Base-by-base conservation (phyloP, 1,140 invertebrate genomes). In the Oryctes rhinoceros region DNA sequence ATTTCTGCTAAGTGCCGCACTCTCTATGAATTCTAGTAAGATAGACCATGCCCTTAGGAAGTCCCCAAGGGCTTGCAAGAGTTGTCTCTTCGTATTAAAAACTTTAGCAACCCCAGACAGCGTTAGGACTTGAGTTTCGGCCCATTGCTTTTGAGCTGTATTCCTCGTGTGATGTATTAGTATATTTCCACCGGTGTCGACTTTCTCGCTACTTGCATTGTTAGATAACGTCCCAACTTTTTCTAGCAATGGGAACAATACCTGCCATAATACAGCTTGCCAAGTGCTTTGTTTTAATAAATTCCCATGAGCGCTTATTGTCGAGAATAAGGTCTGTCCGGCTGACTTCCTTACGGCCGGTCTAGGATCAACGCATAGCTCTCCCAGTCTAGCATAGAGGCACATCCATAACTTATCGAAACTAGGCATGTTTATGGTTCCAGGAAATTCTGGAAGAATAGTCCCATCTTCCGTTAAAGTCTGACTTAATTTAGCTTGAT, bases 111-210 rank as follows among this genome's bases (percentile, higher is more conserved):
- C 92, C 0, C 92, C 92, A 0, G 92, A 92, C 0, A 93, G 82
- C 0, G 91, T 92, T 53, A 93, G 83, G 30, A 92, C 91, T 89
- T 90, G 84, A 5, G 98, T 99, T 89, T 99, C 98, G 7, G 98
- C 97, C 98, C 98, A 99, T 87, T 99, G 98, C 86, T 99, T 99
- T 86, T 99, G 97, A 18, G 98, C 97, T 0, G 98, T 99, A 88
- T 99, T 99, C 82, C 98, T 91, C 0, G 97, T 98, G 88, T 99
- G 98, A 89, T 99, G 98, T 83, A 99, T 99, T 0, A 99, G 90
- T 83, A 99, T 98, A 86, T 98, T 98, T 65, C 95, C 96, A 74
- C 80, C 80, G 71, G 65, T 1, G 94, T 98, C 95, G 37, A 98
- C 96, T 89, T 98, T 97, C 86, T 98, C 96, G 80, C 93, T 97